phyloP scores from a whole-genome alignment of 2,888 invertebrate genomes.

The Trachelus stipa region DNA sequence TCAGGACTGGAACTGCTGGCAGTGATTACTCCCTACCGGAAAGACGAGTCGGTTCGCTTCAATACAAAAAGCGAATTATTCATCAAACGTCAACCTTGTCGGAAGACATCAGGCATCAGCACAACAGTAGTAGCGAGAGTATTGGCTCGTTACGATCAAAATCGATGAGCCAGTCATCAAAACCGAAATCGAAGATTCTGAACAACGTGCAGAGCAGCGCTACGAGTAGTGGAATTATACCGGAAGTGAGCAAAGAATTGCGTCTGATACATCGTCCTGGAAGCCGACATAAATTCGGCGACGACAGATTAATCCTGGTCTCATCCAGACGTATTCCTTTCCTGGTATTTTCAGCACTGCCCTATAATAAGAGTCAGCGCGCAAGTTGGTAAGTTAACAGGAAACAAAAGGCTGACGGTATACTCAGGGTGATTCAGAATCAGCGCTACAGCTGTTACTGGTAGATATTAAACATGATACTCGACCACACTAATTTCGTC shows the following conservation, averaged over 20 bases:
- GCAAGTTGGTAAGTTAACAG: slow-evolving; percentile 70
- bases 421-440: neutral
- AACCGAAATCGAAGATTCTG: slow-evolving; percentile 71
- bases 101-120: slow-evolving; percentile 72
- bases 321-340: slow-evolving; percentile 84
- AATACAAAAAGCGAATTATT: slow-evolving; percentile 63
- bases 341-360: slow-evolving; percentile 87
- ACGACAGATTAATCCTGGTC: slow-evolving; percentile 86
- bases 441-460: neutral
- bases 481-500: neutral
- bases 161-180: slow-evolving; percentile 68
- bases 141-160: slow-evolving; percentile 74
- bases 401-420: neutral
- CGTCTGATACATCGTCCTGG: slow-evolving; percentile 69
- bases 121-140: slow-evolving; percentile 86
- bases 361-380: slow-evolving; percentile 79
- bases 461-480: neutral
- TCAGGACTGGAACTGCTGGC: slow-evolving; percentile 70
- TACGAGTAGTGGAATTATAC: slow-evolving; percentile 55
- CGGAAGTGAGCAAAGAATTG: slow-evolving; percentile 64
- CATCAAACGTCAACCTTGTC: slow-evolving; percentile 65
- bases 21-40: slow-evolving; percentile 68
- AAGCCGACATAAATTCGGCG: slow-evolving; percentile 77
- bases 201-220: slow-evolving; percentile 70
- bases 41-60: slow-evolving; percentile 66